A percentile compares a stretch with the other conserved stretches of the same genome.
Evolutionary conservation across 2,113 vertebrate species (phyloP).

Genomic region (Hepsetus odoe): DNA sequence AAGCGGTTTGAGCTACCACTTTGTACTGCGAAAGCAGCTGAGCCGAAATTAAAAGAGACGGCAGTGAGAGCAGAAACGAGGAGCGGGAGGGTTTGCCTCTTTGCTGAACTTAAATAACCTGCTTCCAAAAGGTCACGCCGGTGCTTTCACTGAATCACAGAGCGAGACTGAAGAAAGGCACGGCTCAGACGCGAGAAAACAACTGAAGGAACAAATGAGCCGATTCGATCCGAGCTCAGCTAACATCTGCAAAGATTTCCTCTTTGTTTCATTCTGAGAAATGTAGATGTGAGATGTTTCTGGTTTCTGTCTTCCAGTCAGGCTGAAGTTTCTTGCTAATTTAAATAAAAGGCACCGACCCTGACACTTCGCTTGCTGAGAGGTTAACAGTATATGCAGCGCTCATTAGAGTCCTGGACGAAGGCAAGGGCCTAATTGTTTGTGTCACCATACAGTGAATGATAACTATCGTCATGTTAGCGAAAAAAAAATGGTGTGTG

Average conservation of each 20-base stretch:
- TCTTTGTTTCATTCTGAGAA: not conserved
- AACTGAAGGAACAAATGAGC: not conserved
- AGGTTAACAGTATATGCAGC: not conserved
- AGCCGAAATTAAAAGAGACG: not conserved
- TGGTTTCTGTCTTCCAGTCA: not conserved
- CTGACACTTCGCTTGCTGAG: not conserved
- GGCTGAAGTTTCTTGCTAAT: not conserved
- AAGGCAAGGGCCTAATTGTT: too few relatives aligned
- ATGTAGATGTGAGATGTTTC: not conserved
- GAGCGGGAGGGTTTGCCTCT: not conserved
- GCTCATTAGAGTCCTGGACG: too few relatives aligned
- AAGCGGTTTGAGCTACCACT: not conserved
- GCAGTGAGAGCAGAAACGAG: not conserved
- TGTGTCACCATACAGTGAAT: too few relatives aligned
- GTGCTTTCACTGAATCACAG: not conserved
- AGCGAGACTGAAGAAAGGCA: not conserved
- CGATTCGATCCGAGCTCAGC: not conserved
- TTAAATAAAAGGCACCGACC: conserved; percentile 7
- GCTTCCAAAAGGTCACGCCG: not conserved
- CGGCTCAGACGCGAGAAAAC: not conserved
- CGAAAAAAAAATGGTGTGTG: too few relatives aligned
- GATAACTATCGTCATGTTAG: too few relatives aligned
- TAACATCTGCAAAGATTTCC: not conserved
- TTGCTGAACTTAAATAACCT: not conserved
- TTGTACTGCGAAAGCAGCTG: not conserved